Conservation (phyloP, 2,113 vertebrate genomes). For the Anthoscopus minutus region DNA sequence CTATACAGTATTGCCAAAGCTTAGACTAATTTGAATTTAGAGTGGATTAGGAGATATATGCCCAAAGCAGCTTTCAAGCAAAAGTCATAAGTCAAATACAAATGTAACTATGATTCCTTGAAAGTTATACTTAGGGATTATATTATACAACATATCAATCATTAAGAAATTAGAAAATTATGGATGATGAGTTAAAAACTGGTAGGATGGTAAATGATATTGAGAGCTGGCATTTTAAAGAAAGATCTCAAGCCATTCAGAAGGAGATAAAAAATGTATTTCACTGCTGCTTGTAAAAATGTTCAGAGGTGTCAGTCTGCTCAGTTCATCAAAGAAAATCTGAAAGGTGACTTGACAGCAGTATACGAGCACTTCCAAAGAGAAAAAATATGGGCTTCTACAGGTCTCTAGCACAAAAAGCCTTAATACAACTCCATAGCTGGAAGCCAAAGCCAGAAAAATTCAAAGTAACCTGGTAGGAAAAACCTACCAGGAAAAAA, state of each 20-base stretch:
- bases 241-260: background rate
- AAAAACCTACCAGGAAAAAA: background rate
- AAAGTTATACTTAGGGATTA: background rate
- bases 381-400: background rate
- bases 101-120: background rate
- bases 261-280: background rate
- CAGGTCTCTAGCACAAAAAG: background rate
- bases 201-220: background rate
- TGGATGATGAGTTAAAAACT: background rate
- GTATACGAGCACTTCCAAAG: background rate
- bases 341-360: constrained; percentile 1
- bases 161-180: background rate
- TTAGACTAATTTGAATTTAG: background rate
- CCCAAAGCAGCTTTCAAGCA: background rate
- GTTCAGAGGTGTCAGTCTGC: background rate
- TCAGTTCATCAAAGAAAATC: constrained; percentile 7
- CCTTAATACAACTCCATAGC: background rate
- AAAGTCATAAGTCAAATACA: background rate
- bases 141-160: background rate
- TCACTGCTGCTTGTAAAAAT: constrained; percentile 9
- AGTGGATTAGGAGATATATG: background rate
- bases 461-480: background rate
- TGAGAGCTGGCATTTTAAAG: background rate
- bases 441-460: background rate
- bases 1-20: background rate